Evolutionary conservation across 2,113 vertebrate species (phyloP).

Genomic region (Pollachius pollachius): DNA sequence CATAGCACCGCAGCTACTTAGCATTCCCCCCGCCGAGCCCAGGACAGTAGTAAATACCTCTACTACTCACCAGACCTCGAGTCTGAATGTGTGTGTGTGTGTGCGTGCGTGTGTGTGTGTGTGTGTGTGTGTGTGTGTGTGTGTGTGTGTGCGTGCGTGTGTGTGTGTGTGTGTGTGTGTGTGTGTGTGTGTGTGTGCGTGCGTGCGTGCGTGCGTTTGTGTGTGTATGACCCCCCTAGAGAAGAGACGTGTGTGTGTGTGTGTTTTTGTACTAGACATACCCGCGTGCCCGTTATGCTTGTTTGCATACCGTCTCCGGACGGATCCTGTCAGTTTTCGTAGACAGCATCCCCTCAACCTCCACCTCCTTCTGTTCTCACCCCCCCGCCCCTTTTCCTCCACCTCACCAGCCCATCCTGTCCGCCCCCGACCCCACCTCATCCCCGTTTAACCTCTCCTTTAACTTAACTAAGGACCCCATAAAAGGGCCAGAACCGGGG

Average conservation of each 20-base stretch:
- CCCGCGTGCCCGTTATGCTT: too few species aligned
- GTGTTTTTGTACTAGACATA: neutral
- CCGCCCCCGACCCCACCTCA: too few species aligned
- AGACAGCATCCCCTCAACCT: too few species aligned
- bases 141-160: constrained; percentile 2
- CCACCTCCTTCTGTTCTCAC: too few species aligned
- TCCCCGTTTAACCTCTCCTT: too few species aligned
- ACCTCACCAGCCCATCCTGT: too few species aligned
- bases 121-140: constrained; percentile 3
- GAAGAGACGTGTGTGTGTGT: constrained; percentile 1
- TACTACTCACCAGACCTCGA: constrained; percentile 40
- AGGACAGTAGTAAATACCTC: constrained; percentile 68
- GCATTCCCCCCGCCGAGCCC: constrained; percentile 60
- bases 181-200: neutral
- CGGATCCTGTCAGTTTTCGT: too few species aligned
- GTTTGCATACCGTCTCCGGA: too few species aligned
- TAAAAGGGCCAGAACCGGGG: too few species aligned
- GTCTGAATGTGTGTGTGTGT: constrained; percentile 9
- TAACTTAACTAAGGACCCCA: too few species aligned
- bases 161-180: constrained; percentile 3
- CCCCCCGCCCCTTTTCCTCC: too few species aligned
- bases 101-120: constrained; percentile 2
- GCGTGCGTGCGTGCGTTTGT: constrained; percentile 3
- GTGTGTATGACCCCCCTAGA: neutral
- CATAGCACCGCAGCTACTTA: constrained; percentile 64